phyloP scores from a whole-genome alignment of 2,888 invertebrate genomes.

The Lycaena phlaeas region DNA sequence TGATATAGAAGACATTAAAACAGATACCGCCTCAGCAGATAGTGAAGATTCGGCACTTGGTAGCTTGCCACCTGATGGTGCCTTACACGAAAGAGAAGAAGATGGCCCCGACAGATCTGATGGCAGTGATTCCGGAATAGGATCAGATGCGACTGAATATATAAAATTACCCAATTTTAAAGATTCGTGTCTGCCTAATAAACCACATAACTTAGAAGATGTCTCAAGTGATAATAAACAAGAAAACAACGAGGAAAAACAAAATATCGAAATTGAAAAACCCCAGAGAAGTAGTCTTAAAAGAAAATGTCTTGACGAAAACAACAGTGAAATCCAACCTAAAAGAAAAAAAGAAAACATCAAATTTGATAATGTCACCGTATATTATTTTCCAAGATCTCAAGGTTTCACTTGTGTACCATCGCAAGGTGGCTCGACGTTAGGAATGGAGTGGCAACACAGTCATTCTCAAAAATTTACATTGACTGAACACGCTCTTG shows the following conservation, averaged over 20 bases:
- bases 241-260: constrained; percentile 25
- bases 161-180: constrained; percentile 47
- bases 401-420: constrained; percentile 95
- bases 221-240: constrained; percentile 21
- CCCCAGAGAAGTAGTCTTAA: constrained; percentile 78
- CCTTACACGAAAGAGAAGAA: constrained; percentile 64
- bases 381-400: constrained; percentile 94
- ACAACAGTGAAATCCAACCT: constrained; percentile 52
- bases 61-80: constrained; percentile 67
- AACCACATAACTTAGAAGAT: constrained; percentile 23
- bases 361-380: constrained; percentile 92
- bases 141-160: constrained; percentile 81
- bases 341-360: constrained; percentile 86
- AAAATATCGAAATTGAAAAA: constrained; percentile 27
- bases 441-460: constrained; percentile 90
- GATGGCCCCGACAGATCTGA: constrained; percentile 81
- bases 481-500: constrained; percentile 89
- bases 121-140: constrained; percentile 88
- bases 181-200: constrained; percentile 37
- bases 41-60: constrained; percentile 77
- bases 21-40: constrained; percentile 67
- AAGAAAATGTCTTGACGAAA: constrained; percentile 63
- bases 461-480: constrained; percentile 83
- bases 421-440: constrained; percentile 90
- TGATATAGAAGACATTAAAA: constrained; percentile 68